Base-by-base conservation (phyloP, 1,140 invertebrate species). In the Temnothorax nylanderi region DNA sequence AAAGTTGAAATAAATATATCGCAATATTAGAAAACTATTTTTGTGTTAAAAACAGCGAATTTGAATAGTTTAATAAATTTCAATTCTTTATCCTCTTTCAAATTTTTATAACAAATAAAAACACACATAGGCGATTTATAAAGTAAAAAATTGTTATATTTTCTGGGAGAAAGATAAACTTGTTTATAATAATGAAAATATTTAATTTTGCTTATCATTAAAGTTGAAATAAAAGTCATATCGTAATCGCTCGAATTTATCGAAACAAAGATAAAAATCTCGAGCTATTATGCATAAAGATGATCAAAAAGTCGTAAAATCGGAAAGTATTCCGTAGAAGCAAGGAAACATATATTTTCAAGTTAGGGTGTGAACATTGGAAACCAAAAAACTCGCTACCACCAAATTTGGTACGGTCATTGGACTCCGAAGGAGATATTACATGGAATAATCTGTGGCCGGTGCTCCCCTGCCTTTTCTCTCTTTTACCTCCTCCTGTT, bases 401-500 rank as follows among this genome's bases (percentile, higher is more conserved):
- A 37, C 44, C 13, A 67, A 51, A 67, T 56, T 80, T 37, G n/a
- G 54, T 86, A 76, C 74, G 81, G 82, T 87, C 78, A 87, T 80
- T 88, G 90, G 67, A 81, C 80, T 69, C 60, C 60, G 37, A 64
- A 74, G 58, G 69, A 87, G 90, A 91, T 94, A 94, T 94, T 94
- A 93, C 93, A 93, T 86, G 89, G 92, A 93, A 93, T 93, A 93
- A 94, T 93, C 91, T 93, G 92, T 94, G 93, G 93, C 85, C 82
- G 77, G 81, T 93, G 92, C 82, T 81, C 85, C 71, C 87, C 80
- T 90, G 47, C 81, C 85, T 32, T 67, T 26, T 78, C 88, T 87
- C 80, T 67, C 89, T 86, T 75, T 87, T 90, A 3, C 72, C 89
- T 87, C 72, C 80, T 86, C 54, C 75, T 78, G 89, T 91, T 94